A percentile compares a stretch with the other conserved stretches of the same genome.
These are phyloP conservation scores for Eupithecia abbreviata DNA, from an alignment of 2,888 invertebrate genomes.

Conservation along the genomic window DNA sequence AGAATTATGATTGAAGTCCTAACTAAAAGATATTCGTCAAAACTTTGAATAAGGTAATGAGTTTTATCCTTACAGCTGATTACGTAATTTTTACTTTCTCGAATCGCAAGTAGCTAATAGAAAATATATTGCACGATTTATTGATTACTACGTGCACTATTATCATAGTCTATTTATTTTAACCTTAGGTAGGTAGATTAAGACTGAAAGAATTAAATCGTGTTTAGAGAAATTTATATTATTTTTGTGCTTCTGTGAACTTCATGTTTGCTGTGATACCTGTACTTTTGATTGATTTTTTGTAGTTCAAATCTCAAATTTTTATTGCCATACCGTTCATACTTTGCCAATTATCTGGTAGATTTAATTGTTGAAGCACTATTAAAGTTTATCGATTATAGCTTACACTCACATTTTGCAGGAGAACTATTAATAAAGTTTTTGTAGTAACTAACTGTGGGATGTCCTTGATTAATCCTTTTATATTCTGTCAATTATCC, in stretches of 20 bases:
- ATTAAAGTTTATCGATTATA: background rate
- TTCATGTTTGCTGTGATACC: slow-evolving; percentile 75
- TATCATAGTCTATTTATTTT: slow-evolving; percentile 66
- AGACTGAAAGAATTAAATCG: slow-evolving; percentile 74
- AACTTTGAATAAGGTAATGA: background rate
- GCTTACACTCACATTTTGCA: background rate
- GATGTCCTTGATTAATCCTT: slow-evolving; percentile 20
- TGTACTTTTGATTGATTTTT: slow-evolving; percentile 33
- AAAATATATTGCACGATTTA: slow-evolving; percentile 70
- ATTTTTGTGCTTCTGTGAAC: slow-evolving; percentile 66
- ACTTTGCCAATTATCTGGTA: background rate
- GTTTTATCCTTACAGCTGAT: background rate
- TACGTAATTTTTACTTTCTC: slow-evolving; percentile 28
- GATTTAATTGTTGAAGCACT: background rate
- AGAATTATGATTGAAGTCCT: slow-evolving; percentile 14
- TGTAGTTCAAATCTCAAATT: slow-evolving; percentile 6
- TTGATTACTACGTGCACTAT: slow-evolving; percentile 72
- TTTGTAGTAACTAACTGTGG: background rate
- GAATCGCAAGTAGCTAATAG: slow-evolving; percentile 56
- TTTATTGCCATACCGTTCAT: background rate
- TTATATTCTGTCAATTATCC: slow-evolving; percentile 80
- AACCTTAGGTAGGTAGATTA: slow-evolving; percentile 70
- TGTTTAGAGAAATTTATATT: slow-evolving; percentile 57
- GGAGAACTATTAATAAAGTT: background rate
- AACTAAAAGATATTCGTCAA: background rate